Evolutionary conservation across 2,797 vertebrate species (phyloP).

Genomic region (Rhodeus uyekii): DNA sequence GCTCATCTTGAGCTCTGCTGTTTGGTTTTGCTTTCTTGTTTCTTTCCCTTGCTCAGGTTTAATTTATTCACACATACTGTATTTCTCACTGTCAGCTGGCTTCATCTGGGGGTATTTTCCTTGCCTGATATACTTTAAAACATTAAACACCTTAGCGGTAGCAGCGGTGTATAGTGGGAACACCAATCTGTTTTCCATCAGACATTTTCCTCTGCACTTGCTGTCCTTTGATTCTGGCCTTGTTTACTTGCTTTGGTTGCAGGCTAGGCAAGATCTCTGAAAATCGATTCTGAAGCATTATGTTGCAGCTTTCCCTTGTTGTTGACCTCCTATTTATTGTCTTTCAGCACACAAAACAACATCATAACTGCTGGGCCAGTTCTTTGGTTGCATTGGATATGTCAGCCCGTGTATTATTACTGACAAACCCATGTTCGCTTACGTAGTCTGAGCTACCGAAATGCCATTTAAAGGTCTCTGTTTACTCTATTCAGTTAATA

Average conservation of each 20-base stretch:
- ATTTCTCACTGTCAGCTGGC: neutral
- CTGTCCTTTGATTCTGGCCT: constrained; percentile 36
- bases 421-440: constrained; percentile 37
- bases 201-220: constrained; percentile 11
- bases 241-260: constrained; percentile 33
- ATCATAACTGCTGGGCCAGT: constrained; percentile 27
- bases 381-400: constrained; percentile 32
- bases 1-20: neutral
- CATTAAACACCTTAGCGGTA: constrained; percentile 22
- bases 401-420: constrained; percentile 17
- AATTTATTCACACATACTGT: constrained; percentile 6
- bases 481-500: constrained; percentile 40
- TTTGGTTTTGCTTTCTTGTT: neutral
- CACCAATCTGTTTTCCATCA: constrained; percentile 27
- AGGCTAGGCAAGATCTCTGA: constrained; percentile 30
- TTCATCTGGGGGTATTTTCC: constrained; percentile 15
- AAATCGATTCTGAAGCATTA: constrained; percentile 45
- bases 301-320: constrained; percentile 30
- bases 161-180: neutral
- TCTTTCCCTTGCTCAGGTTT: neutral
- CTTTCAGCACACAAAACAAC: constrained; percentile 25
- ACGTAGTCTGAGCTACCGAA: constrained; percentile 14
- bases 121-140: constrained; percentile 35
- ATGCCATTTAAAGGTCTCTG: constrained; percentile 43
- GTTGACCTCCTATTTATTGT: constrained; percentile 42